phyloP scores from a whole-genome alignment of 2,888 invertebrate genomes.

The Thereva unica region DNA sequence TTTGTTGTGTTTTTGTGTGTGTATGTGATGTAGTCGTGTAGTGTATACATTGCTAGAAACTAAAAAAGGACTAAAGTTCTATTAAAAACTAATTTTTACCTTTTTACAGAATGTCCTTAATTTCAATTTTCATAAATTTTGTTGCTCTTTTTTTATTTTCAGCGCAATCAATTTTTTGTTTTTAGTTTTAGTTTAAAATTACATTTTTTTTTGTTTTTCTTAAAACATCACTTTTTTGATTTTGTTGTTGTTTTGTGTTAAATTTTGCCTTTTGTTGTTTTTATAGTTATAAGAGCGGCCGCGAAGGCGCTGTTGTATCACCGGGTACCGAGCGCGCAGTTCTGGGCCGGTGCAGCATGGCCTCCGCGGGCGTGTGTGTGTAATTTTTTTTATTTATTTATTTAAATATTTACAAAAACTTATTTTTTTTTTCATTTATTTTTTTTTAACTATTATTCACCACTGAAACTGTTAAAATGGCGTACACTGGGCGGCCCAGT shows the following conservation, averaged over 20 bases:
- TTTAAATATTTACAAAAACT: slow-evolving; percentile 28
- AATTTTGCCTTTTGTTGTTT: slow-evolving; percentile 5
- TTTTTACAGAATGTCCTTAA: slow-evolving; percentile 35
- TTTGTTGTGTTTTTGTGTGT: background rate
- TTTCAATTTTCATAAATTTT: background rate
- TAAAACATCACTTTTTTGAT: slow-evolving; percentile 28
- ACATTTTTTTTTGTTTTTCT: slow-evolving; percentile 30
- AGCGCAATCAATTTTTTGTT: slow-evolving; percentile 6
- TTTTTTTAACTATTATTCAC: slow-evolving; percentile 50
- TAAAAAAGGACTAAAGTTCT: slow-evolving; percentile 8
- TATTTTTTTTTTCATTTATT: slow-evolving; percentile 18
- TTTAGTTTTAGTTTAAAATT: slow-evolving; percentile 24
- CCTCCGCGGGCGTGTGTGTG: slow-evolving; percentile 6
- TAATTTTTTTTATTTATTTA: slow-evolving; percentile 16
- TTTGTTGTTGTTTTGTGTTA: slow-evolving; percentile 22
- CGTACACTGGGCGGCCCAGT: slow-evolving; percentile 53
- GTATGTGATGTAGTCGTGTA: too few species aligned
- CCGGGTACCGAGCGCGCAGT: background rate
- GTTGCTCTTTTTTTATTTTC: background rate
- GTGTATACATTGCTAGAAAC: slow-evolving; percentile 7
- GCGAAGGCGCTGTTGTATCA: background rate
- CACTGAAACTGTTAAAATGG: slow-evolving; percentile 57
- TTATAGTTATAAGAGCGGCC: background rate
- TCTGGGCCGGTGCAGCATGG: background rate
- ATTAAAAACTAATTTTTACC: slow-evolving; percentile 32